Conservation (phyloP, 2,888 invertebrate species). For the Eristalinus aeneus region DNA sequence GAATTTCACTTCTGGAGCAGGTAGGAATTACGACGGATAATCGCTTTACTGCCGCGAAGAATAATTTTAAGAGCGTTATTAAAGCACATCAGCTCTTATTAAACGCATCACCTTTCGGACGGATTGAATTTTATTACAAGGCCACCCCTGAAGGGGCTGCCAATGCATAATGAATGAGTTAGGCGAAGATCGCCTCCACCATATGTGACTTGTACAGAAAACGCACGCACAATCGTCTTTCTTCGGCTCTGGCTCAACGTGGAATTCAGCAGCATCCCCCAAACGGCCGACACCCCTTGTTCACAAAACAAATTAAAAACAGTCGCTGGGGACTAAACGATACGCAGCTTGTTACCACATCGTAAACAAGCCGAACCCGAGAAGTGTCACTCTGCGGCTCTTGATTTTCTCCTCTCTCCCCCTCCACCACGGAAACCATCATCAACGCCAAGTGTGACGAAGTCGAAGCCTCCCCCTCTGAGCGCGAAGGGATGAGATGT, state of each 20-base stretch:
- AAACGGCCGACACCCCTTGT: not conserved
- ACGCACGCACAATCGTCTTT: no score
- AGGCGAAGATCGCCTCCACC: not conserved
- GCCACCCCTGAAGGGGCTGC: not conserved
- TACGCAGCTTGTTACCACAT: not conserved
- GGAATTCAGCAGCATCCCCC: not conserved
- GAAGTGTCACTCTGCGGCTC: not conserved
- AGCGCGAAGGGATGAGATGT: constrained; percentile 1
- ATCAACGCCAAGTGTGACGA: not conserved
- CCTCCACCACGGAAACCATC: not conserved
- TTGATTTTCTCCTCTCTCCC: not conserved
- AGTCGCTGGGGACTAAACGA: not conserved
- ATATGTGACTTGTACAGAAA: not conserved
- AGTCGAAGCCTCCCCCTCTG: not conserved
- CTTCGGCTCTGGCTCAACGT: no score
- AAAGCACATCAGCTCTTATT: constrained; percentile 24
- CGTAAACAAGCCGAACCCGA: not conserved
- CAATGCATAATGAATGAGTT: not conserved
- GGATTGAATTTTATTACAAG: not conserved
- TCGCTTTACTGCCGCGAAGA: constrained; percentile 46
- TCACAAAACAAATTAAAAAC: not conserved
- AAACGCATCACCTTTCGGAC: not conserved
- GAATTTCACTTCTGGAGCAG: not conserved
- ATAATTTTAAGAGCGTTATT: constrained; percentile 28
- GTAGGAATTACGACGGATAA: constrained; percentile 46